These are phyloP conservation scores for Colletes latitarsis DNA, from an alignment of 1,140 invertebrate genomes.

Conservation along the genomic window DNA sequence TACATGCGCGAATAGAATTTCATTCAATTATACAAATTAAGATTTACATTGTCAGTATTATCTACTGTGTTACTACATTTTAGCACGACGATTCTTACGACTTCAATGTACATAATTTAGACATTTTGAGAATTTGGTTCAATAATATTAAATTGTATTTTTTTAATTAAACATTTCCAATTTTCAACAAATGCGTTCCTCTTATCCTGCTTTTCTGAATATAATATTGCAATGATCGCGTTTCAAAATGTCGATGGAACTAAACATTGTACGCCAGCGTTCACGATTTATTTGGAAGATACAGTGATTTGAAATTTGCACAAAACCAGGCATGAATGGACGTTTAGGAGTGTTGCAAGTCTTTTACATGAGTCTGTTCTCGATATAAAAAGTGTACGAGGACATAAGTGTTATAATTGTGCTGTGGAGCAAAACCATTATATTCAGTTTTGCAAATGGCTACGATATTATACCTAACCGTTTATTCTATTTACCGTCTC, in stretches of 20 bases:
- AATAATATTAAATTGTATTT: slow-evolving; percentile 5
- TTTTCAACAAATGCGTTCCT: neutral
- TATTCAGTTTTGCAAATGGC: neutral
- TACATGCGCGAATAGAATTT: neutral
- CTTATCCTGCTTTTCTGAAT: neutral
- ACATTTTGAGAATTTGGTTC: neutral
- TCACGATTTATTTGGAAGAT: neutral
- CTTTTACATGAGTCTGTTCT: neutral
- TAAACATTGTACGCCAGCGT: neutral
- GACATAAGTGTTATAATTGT: slow-evolving; percentile 13
- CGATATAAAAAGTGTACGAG: slow-evolving; percentile 21
- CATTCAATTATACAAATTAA: neutral
- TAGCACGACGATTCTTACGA: neutral
- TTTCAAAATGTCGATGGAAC: neutral
- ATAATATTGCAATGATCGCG: neutral
- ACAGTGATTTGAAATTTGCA: slow-evolving; percentile 13
- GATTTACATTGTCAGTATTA: slow-evolving; percentile 18
- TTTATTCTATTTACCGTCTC: neutral
- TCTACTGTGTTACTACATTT: slow-evolving; percentile 4
- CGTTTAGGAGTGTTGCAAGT: neutral
- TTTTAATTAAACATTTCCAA: neutral
- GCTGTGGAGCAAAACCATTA: slow-evolving; percentile 13
- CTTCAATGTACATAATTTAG: neutral
- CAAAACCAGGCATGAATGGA: neutral
- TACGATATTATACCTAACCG: slow-evolving; percentile 13